Evolutionary conservation across 2,888 invertebrate genomes (phyloP).

Genomic region (Arge pagana): DNA sequence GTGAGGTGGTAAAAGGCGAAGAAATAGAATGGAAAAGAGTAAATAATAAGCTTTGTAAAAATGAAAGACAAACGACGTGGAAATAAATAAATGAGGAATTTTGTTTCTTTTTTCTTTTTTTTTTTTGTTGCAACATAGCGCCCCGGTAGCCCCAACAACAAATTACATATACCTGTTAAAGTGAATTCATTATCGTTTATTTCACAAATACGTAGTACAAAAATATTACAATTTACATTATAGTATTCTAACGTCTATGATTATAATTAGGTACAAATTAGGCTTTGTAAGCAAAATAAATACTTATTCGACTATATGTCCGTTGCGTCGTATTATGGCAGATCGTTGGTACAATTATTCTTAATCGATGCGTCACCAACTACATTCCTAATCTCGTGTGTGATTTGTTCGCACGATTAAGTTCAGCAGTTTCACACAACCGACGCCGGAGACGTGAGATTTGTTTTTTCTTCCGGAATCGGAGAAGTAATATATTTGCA

Average conservation of each 20-base stretch:
- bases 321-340: slow-evolving; percentile 32
- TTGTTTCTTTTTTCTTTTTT: too few relatives aligned
- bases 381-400: too few relatives aligned
- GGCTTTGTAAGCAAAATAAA: slow-evolving; percentile 32
- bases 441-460: too few relatives aligned
- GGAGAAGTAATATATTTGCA: too few relatives aligned
- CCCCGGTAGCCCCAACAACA: slow-evolving; percentile 21
- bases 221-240: slow-evolving; percentile 50
- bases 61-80: too few relatives aligned
- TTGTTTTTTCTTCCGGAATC: too few relatives aligned
- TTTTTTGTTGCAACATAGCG: too few relatives aligned
- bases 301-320: slow-evolving; percentile 33
- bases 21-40: neutral
- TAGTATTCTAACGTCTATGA: slow-evolving; percentile 26
- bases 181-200: slow-evolving; percentile 39
- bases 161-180: slow-evolving; percentile 28
- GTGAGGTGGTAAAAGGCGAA: too few relatives aligned
- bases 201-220: slow-evolving; percentile 51
- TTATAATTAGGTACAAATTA: slow-evolving; percentile 29
- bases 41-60: too few relatives aligned
- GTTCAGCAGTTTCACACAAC: too few relatives aligned
- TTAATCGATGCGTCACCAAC: slow-evolving; percentile 5
- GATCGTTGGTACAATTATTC: slow-evolving; percentile 24
- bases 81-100: too few relatives aligned
- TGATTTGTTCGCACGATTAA: too few relatives aligned